A percentile compares a stretch with the other conserved stretches of the same genome.
These are phyloP conservation scores for Limanda limanda DNA, from an alignment of 2,113 vertebrate genomes.

Conservation along the genomic window DNA sequence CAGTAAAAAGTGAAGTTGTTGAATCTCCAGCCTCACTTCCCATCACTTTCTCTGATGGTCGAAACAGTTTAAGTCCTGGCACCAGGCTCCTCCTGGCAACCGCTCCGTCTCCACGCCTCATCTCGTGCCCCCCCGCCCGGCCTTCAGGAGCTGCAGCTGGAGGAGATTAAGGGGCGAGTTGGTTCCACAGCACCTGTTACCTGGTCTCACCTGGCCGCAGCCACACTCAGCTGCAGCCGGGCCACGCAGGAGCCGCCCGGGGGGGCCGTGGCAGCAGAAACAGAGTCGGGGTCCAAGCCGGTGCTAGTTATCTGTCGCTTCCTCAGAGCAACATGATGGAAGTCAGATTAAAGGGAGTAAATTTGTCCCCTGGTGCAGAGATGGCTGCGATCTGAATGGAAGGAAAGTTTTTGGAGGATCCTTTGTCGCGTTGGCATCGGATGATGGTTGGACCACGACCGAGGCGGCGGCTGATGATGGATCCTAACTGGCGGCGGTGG, in stretches of 20 bases:
- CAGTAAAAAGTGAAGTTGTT: neutral
- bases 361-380: neutral
- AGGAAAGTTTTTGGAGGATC: neutral
- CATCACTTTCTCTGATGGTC: neutral
- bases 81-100: constrained; percentile 17
- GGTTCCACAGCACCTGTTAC: constrained; percentile 19
- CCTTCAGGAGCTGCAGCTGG: constrained; percentile 34
- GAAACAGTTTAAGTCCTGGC: constrained; percentile 18
- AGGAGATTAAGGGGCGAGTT: constrained; percentile 29
- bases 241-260: neutral
- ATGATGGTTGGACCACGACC: no score
- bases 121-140: constrained; percentile 16
- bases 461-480: no score
- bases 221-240: constrained; percentile 28
- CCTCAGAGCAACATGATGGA: neutral
- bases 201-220: constrained; percentile 18
- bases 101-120: constrained; percentile 9
- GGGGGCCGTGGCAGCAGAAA: constrained; percentile 9
- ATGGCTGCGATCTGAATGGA: neutral
- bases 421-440: no score
- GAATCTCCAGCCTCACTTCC: neutral
- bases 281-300: neutral
- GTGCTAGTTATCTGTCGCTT: neutral
- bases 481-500: no score
- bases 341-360: neutral